Percentiles rank a stretch among this genome's conserved stretches.
Evolutionary conservation across 2,113 vertebrate genomes (phyloP).

Genomic region (Centrocercus urophasianus): DNA sequence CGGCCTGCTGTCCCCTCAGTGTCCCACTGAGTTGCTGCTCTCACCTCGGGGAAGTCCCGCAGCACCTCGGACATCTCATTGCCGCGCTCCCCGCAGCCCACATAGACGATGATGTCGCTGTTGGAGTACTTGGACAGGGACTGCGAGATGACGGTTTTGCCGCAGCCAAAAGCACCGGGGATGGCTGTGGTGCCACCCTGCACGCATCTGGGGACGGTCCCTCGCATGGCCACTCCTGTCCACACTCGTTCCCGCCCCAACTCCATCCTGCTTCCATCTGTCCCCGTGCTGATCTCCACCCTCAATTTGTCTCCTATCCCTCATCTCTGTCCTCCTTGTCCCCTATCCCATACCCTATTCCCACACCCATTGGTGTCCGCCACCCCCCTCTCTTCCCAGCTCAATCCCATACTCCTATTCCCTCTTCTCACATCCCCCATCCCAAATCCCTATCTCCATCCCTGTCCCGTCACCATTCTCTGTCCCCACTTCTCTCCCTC

Average conservation of each 20-base stretch:
- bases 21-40: neutral
- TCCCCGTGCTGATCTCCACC: neutral
- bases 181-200: slow-evolving; percentile 75
- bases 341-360: too few relatives aligned
- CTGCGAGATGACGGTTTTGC: slow-evolving; percentile 74
- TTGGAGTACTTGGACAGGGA: slow-evolving; percentile 76
- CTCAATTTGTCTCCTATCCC: too few relatives aligned
- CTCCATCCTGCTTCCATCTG: neutral
- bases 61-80: slow-evolving; percentile 77
- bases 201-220: slow-evolving; percentile 34
- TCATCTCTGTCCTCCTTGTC: too few relatives aligned
- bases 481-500: too few relatives aligned
- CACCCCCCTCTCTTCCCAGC: neutral
- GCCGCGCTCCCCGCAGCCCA: slow-evolving; percentile 70
- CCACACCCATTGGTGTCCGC: neutral
- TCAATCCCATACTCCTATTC: neutral
- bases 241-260: too few relatives aligned
- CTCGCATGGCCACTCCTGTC: neutral
- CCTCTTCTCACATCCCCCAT: neutral
- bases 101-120: slow-evolving; percentile 73
- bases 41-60: slow-evolving; percentile 69
- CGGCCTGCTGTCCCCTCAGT: neutral
- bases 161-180: slow-evolving; percentile 67
- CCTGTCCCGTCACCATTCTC: neutral
- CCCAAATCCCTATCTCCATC: too few relatives aligned